These are phyloP conservation scores for Muntiacus reevesi DNA, from an alignment of 2,113 vertebrate genomes.

Conservation along the genomic window DNA sequence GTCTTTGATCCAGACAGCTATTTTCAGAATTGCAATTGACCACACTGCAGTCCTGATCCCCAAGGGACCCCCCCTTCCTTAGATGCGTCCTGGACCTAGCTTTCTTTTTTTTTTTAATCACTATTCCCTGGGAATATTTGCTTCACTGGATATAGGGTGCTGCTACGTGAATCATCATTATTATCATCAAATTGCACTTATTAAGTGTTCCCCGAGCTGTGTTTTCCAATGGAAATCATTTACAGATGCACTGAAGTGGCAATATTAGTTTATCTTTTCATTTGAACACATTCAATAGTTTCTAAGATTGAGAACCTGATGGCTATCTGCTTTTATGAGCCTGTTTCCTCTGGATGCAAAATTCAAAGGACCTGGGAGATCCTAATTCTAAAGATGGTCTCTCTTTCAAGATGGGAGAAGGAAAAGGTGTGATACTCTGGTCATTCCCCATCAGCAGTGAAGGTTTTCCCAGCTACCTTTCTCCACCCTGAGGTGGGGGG, in stretches of 20 bases:
- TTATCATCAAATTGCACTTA: not conserved
- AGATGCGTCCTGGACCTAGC: not conserved
- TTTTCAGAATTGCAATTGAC: not conserved
- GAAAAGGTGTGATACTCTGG: not conserved
- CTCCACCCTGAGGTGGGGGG: not conserved
- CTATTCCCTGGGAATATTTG: not conserved
- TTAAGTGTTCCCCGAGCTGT: not conserved
- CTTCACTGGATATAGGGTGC: not conserved
- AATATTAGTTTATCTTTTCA: constrained; percentile 2
- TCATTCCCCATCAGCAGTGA: not conserved
- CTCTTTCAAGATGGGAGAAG: not conserved
- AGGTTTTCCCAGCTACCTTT: not conserved
- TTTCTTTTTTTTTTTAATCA: not conserved
- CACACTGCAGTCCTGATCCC: not conserved
- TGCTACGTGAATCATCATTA: not conserved
- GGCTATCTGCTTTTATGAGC: not conserved
- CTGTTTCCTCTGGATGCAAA: not conserved
- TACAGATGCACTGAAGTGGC: not conserved
- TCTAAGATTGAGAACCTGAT: constrained; percentile 20
- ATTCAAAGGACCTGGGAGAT: not conserved
- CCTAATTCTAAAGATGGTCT: not conserved
- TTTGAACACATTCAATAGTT: not conserved
- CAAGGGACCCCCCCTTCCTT: not conserved
- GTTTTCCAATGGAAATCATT: constrained; percentile 27
- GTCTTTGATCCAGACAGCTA: not conserved